Percentiles rank a stretch among this genome's conserved stretches.
Evolutionary conservation across 2,888 invertebrate genomes (phyloP).

Genomic region (Xestia ashworthii): DNA sequence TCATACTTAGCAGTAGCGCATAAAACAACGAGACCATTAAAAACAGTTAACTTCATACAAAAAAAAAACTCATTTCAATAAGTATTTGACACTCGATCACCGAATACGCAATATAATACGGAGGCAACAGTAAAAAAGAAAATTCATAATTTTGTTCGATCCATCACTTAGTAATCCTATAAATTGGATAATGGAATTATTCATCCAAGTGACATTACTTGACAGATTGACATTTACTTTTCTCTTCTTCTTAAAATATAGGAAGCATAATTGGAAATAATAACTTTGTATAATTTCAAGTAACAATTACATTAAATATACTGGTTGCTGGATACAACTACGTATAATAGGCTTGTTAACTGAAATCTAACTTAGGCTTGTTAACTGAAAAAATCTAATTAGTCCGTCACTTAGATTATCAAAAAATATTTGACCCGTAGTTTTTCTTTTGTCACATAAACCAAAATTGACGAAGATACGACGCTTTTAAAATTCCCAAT

Average conservation of each 20-base stretch:
- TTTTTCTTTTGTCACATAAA: too few species aligned
- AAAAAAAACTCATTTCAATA: not conserved
- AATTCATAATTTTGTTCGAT: conserved; percentile 28
- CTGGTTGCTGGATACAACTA: too few species aligned
- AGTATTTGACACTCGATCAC: conserved; percentile 28
- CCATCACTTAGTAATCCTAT: conserved; percentile 34
- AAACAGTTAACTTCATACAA: not conserved
- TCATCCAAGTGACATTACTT: not conserved
- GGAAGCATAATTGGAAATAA: too few species aligned
- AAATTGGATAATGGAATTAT: conserved; percentile 22
- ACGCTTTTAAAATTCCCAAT: too few species aligned
- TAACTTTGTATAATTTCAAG: too few species aligned
- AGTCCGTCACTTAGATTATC: too few species aligned
- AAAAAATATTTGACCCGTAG: too few species aligned
- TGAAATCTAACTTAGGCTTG: too few species aligned
- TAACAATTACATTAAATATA: too few species aligned
- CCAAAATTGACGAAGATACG: too few species aligned
- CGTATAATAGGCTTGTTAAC: too few species aligned
- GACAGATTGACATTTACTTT: not conserved
- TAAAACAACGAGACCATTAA: not conserved
- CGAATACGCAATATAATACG: not conserved
- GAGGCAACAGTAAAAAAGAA: not conserved
- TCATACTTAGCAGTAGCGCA: not conserved
- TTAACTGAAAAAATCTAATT: too few species aligned
- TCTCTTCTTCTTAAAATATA: not conserved